Base-by-base conservation (phyloP, 2,888 invertebrate species). In the Mayetiola destructor region DNA sequence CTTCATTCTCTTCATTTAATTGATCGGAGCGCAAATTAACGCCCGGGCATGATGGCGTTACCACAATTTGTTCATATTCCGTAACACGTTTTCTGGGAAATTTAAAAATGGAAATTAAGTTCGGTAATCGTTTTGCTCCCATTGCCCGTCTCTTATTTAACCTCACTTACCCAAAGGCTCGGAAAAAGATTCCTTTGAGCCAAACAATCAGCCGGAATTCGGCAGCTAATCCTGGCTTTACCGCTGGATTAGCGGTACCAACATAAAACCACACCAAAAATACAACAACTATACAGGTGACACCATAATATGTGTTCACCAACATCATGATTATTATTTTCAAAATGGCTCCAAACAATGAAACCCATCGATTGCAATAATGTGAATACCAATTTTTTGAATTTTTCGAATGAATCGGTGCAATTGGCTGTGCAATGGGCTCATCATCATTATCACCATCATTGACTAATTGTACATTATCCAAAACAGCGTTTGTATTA, bases 381-480 rank as follows among this genome's bases (percentile, higher is more conserved):
- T 84, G 80, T 1, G 93, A 92, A 72, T 95, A 96, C 93, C 94
- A 95, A 67, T 92, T 92, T 65, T 88, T 85, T 64, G 90, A 85
- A n/a, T n/a, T n/a, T 76, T 94, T 93, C 9, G 87, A 86, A 69
- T 88, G 88, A 62, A 91, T 86, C 8, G 75, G 75, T 1, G 71
- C 71, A 60, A 78, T 76, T 4, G 77, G 77, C 59, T 75, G 75
- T 36, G 69, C 71, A 63, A 75, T 74, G 27, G 63, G 68, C 6
- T 59, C 58, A 14, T 59, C 42, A 18, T 57, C 60, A 20, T 69
- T 76, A 67, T 64, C 66, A 20, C 65, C 64, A 5, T 62, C 60
- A 14, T 36, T 29, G 40, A 32, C 59, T 52, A 54, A 57, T 54
- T 32, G 18, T 52, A 57, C 58, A 48, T 59, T 64, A 55, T 60